Conservation (phyloP, 1,140 invertebrate species). For the Bombyx mandarina region DNA sequence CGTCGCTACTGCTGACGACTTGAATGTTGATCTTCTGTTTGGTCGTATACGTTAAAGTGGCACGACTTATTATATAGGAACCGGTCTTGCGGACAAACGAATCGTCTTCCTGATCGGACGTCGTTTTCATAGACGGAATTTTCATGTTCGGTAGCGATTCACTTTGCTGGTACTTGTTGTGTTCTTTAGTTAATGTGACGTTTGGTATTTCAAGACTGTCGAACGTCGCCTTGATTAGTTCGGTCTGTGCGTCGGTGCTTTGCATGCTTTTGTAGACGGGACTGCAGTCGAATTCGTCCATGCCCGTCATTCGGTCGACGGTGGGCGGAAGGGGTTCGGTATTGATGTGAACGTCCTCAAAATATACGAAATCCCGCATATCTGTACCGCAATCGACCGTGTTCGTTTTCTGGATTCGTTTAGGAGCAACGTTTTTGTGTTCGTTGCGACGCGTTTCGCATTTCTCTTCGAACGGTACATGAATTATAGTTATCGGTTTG, state of each 20-base stretch:
- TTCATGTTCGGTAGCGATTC: slow-evolving; percentile 35
- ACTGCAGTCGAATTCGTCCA: slow-evolving; percentile 19
- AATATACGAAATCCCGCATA: slow-evolving; percentile 14
- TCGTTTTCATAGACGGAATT: slow-evolving; percentile 25
- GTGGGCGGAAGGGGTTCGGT: slow-evolving; percentile 23
- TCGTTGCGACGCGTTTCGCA: not conserved
- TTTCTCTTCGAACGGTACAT: slow-evolving; percentile 37
- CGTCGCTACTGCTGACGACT: slow-evolving; percentile 31
- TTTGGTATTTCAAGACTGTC: slow-evolving; percentile 61
- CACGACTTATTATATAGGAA: slow-evolving; percentile 48
- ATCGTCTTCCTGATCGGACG: slow-evolving; percentile 18
- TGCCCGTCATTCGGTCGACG: slow-evolving; percentile 32
- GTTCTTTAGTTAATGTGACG: slow-evolving; percentile 49
- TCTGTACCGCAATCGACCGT: slow-evolving; percentile 20
- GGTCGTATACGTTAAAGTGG: slow-evolving; percentile 56
- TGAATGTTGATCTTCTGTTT: slow-evolving; percentile 57
- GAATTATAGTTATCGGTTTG: slow-evolving; percentile 30
- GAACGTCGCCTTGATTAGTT: slow-evolving; percentile 27
- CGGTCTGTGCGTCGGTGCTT: slow-evolving; percentile 17
- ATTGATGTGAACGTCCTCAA: slow-evolving; percentile 25
- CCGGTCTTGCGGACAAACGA: slow-evolving; percentile 21
- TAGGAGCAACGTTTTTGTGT: not conserved
- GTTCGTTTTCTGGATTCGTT: not conserved
- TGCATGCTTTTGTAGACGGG: slow-evolving; percentile 15
- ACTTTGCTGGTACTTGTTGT: slow-evolving; percentile 36